A percentile compares a stretch with the other conserved stretches of the same genome.
phyloP scores from a whole-genome alignment of 1,140 invertebrate genomes.

The Nautilus pompilius region DNA sequence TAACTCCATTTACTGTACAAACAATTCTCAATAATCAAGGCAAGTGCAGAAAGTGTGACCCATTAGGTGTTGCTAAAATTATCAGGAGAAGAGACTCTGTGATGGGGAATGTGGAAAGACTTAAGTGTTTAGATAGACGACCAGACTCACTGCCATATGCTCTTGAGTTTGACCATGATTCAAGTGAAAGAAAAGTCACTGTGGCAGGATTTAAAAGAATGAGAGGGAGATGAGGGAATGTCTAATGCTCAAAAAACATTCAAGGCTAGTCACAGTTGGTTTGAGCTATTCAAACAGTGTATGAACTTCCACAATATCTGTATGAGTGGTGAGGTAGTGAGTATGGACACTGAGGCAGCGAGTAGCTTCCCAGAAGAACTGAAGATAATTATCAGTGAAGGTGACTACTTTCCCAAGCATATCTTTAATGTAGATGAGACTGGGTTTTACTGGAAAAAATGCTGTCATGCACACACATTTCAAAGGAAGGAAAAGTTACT shows the following conservation, averaged over 20 bases:
- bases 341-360: constrained; percentile 41
- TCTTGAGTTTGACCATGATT: constrained; percentile 2
- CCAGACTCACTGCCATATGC: constrained; percentile 2
- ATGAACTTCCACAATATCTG: constrained; percentile 42
- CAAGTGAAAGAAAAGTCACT: constrained; percentile 8
- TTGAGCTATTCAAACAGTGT: constrained; percentile 46
- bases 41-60: too few species aligned
- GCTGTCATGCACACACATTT: too few species aligned
- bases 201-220: constrained; percentile 15
- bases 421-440: constrained; percentile 19
- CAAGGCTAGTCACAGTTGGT: constrained; percentile 48
- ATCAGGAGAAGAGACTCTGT: not conserved
- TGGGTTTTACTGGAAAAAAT: constrained; percentile 9
- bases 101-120: constrained; percentile 9
- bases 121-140: constrained; percentile 8
- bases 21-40: too few species aligned
- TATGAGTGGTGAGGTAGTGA: constrained; percentile 44
- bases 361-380: constrained; percentile 34
- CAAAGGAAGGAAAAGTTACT: too few species aligned
- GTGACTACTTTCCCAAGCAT: constrained; percentile 11
- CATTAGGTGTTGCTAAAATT: too few species aligned
- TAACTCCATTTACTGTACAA: too few species aligned
- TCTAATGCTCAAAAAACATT: too few species aligned
- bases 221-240: not conserved
- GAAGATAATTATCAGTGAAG: constrained; percentile 10